Evolutionary conservation across 2,888 invertebrate species (phyloP).

Genomic region (Belgica antarctica): DNA sequence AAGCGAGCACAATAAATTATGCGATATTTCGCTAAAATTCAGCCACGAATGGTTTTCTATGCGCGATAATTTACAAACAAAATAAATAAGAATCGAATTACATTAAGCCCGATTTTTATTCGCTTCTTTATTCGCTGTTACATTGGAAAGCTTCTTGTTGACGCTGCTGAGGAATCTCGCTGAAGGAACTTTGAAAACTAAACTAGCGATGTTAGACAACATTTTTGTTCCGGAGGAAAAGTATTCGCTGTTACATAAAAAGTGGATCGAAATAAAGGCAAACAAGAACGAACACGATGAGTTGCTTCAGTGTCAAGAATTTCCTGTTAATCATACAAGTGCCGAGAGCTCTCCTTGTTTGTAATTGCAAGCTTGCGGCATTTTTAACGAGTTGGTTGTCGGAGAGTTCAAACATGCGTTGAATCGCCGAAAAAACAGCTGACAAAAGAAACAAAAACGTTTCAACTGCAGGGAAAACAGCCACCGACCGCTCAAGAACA

Average conservation of each 20-base stretch:
- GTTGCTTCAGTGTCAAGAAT: slow-evolving; percentile 15
- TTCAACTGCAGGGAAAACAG: neutral
- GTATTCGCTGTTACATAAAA: neutral
- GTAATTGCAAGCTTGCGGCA: neutral
- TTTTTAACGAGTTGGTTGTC: neutral
- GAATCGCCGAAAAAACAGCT: neutral
- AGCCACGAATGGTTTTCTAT: too few species aligned
- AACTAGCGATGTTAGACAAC: too few species aligned
- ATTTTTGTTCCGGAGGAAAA: neutral
- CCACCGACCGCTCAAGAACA: too few species aligned
- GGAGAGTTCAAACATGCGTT: neutral
- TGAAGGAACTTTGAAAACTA: too few species aligned
- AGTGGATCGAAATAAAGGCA: neutral
- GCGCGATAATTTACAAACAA: too few species aligned
- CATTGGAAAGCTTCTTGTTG: too few species aligned
- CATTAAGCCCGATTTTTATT: too few species aligned
- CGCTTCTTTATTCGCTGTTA: too few species aligned
- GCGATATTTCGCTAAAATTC: slow-evolving; percentile 1
- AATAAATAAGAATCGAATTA: too few species aligned
- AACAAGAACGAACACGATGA: neutral
- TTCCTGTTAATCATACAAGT: too few species aligned
- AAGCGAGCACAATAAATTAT: slow-evolving; percentile 1
- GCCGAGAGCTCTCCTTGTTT: neutral
- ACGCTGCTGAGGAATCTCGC: too few species aligned
- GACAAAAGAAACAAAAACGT: slow-evolving; percentile 3